These are phyloP conservation scores for Chrysolina americana DNA, from an alignment of 2,888 invertebrate species.

Conservation along the genomic window DNA sequence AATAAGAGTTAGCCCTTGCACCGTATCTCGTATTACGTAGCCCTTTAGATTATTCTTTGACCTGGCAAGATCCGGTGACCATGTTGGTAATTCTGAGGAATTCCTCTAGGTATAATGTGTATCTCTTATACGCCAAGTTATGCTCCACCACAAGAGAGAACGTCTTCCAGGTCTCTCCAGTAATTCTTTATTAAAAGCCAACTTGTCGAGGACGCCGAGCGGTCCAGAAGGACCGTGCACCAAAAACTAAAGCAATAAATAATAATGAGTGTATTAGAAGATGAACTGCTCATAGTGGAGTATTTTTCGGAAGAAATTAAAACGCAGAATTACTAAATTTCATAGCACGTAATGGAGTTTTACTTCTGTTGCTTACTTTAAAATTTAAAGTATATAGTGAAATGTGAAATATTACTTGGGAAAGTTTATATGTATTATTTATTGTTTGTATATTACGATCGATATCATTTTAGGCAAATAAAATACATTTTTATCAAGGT, in stretches of 20 bases:
- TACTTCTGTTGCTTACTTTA: too few species aligned
- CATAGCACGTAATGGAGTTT: background rate
- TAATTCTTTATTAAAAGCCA: constrained; percentile 48
- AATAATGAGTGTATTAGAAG: constrained; percentile 37
- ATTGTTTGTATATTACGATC: too few species aligned
- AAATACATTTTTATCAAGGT: too few species aligned
- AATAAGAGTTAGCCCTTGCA: constrained; percentile 60
- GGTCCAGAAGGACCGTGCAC: constrained; percentile 26
- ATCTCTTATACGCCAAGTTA: constrained; percentile 67
- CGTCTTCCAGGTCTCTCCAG: constrained; percentile 51
- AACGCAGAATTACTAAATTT: background rate
- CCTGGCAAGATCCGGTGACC: constrained; percentile 66
- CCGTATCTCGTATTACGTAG: constrained; percentile 62
- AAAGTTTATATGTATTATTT: too few species aligned
- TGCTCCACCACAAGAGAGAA: constrained; percentile 54
- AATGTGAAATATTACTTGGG: too few species aligned
- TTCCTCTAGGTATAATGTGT: constrained; percentile 68
- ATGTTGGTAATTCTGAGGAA: constrained; percentile 60
- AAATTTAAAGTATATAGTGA: too few species aligned
- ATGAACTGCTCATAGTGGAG: background rate
- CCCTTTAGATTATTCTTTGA: constrained; percentile 66
- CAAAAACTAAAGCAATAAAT: constrained; percentile 42
- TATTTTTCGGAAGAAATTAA: background rate
- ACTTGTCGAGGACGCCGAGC: constrained; percentile 34
- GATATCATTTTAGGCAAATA: too few species aligned